A percentile compares a stretch with the other conserved stretches of the same genome.
phyloP scores from a whole-genome alignment of 2,113 vertebrate genomes.

The Puntigrus tetrazona region DNA sequence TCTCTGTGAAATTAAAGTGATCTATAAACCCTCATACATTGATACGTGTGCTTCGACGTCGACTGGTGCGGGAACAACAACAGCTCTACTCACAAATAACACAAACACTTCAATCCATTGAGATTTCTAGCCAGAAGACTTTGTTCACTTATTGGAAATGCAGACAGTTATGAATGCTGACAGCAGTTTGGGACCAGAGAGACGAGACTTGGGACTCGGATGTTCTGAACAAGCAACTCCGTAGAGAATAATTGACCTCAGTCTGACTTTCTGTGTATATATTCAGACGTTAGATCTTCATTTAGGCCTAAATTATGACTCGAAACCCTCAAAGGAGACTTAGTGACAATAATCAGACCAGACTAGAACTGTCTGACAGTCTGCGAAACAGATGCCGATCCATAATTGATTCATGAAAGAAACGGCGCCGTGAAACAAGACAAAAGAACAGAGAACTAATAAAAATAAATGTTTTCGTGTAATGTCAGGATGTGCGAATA shows the following conservation, averaged over 20 bases:
- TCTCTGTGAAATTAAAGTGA: slow-evolving; percentile 34
- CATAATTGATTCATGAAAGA: slow-evolving; percentile 59
- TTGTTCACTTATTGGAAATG: neutral
- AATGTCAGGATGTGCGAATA: slow-evolving; percentile 42
- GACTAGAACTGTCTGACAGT: slow-evolving; percentile 12
- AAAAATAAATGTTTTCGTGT: slow-evolving; percentile 64
- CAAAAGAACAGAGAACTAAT: neutral
- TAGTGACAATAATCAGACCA: neutral
- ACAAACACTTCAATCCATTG: neutral
- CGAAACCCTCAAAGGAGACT: neutral
- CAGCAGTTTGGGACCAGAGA: neutral
- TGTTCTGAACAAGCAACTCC: neutral
- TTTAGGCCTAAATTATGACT: slow-evolving; percentile 9
- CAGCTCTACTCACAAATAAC: neutral
- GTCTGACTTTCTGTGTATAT: neutral
- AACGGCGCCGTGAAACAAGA: slow-evolving; percentile 32
- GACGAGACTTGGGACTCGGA: neutral
- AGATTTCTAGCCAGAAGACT: neutral
- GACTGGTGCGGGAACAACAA: neutral
- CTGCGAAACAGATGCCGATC: slow-evolving; percentile 39
- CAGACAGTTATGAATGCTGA: neutral
- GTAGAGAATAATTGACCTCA: neutral
- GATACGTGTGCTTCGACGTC: neutral
- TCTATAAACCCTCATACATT: slow-evolving; percentile 10
- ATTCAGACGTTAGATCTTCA: neutral